Conservation (phyloP, 2,888 invertebrate species). For the Catocala nupta region DNA sequence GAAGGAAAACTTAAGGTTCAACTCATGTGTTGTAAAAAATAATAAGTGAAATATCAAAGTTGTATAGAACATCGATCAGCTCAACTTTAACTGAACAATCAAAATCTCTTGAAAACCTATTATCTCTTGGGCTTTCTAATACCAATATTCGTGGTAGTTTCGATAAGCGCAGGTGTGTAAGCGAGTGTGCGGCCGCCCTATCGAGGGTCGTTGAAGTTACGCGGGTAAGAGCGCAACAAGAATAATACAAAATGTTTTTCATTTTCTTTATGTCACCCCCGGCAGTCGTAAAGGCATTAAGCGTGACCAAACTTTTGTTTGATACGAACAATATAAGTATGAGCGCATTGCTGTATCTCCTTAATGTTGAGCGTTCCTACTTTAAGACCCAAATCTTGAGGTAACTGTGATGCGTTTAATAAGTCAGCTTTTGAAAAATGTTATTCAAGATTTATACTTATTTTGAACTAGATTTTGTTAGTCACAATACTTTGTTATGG, state of each 20-base stretch:
- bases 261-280: slow-evolving; percentile 96
- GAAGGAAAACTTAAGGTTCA: too few relatives aligned
- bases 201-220: slow-evolving; percentile 80
- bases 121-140: slow-evolving; percentile 6
- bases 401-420: not conserved
- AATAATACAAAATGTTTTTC: slow-evolving; percentile 92
- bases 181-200: slow-evolving; percentile 65
- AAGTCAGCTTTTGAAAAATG: not conserved
- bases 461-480: too few relatives aligned
- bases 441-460: too few relatives aligned
- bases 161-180: slow-evolving; percentile 52
- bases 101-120: not conserved
- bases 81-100: not conserved
- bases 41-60: too few relatives aligned
- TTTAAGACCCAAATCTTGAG: slow-evolving; percentile 27
- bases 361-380: slow-evolving; percentile 25
- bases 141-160: not conserved
- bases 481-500: too few relatives aligned
- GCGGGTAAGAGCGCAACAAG: slow-evolving; percentile 86
- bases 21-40: too few relatives aligned
- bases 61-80: not conserved
- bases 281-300: slow-evolving; percentile 95
- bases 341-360: slow-evolving; percentile 69
- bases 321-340: slow-evolving; percentile 85
- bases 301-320: slow-evolving; percentile 93